phyloP scores from a whole-genome alignment of 1,140 invertebrate genomes.

The Pteromalus puparum region DNA sequence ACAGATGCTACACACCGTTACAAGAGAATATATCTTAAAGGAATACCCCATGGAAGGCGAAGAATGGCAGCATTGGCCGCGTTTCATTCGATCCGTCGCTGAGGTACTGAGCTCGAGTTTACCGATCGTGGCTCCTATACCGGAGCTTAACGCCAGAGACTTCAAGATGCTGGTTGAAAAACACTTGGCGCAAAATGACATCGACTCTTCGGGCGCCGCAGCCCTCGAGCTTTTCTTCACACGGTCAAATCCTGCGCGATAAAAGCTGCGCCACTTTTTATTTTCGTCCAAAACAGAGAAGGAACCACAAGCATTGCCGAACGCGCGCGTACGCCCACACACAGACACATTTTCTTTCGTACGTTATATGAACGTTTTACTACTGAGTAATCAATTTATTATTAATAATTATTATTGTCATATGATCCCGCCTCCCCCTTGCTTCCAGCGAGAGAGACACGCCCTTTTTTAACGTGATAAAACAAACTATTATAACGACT shows the following conservation, averaged over 20 bases:
- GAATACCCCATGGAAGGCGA: constrained; percentile 39
- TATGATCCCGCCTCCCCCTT: not conserved
- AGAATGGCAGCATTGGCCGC: constrained; percentile 66
- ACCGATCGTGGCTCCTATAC: constrained; percentile 66
- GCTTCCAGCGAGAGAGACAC: constrained; percentile 24
- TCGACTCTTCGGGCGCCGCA: constrained; percentile 64
- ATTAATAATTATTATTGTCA: constrained; percentile 10
- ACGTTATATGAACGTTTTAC: not conserved
- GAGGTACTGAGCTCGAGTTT: constrained; percentile 61
- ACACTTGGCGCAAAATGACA: constrained; percentile 65
- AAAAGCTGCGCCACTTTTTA: constrained; percentile 39
- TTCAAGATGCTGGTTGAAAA: constrained; percentile 58
- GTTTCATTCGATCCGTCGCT: constrained; percentile 64
- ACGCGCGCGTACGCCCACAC: not conserved
- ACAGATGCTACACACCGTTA: constrained; percentile 67
- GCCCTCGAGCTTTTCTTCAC: constrained; percentile 68
- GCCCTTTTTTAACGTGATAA: constrained; percentile 3
- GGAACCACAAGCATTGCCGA: constrained; percentile 5
- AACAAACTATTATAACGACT: constrained; percentile 8
- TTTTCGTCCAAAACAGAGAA: not conserved
- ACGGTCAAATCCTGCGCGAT: constrained; percentile 68
- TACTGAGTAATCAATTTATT: constrained; percentile 1
- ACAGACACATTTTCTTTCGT: not conserved
- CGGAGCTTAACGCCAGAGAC: constrained; percentile 66
- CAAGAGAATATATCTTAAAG: constrained; percentile 49